Base-by-base conservation (phyloP, 2,113 vertebrate species). In the Gila orcuttii region DNA sequence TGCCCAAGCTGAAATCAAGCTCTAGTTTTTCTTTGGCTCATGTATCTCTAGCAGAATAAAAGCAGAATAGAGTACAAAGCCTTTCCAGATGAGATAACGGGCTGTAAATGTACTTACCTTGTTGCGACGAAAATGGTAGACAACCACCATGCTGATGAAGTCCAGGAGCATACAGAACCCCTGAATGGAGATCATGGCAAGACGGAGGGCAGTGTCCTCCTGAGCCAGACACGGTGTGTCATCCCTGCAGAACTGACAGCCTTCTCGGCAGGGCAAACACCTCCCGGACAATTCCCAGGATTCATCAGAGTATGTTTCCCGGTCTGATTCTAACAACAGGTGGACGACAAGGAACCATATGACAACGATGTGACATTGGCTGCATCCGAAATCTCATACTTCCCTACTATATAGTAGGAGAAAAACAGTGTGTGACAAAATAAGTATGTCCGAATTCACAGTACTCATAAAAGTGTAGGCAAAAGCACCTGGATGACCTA, bases 101-200 rank as follows among this genome's bases (percentile, higher is more conserved):
- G 8, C 13, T 5, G 47, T 77, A 55, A 77, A 31, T 3, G 8
- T 77, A 11, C n/a, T 21, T 93, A 99, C 98, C 97, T 99, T 99
- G 90, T 96, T 97, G 92, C 95, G 96, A 89, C 96, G 97, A 90
- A 97, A 96, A 89, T 96, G 97, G 95, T 99, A 99, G 90, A 98
- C 95, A 55, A 96, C 91, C 83, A 98, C 91, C 97, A 99, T 99
- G 93, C 96, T 94, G 68, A 96, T 87, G 91, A 98, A 95, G 91
- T 96, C 96, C 86, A 98, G 91, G 89, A 98, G 93, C 96, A 99
- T 96, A 89, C 97, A 99, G 88, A 99, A 93, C 0, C 95, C 96
- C 93, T 99, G 97, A 94, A 98, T 96, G 31, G 97, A 97, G 95
- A 97, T 95, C 93, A 98, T 95, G 11, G 97, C 94, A 31, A 98